A percentile compares a stretch with the other conserved stretches of the same genome.
Conservation (phyloP, 2,888 invertebrate species). For the Bombylius major region DNA sequence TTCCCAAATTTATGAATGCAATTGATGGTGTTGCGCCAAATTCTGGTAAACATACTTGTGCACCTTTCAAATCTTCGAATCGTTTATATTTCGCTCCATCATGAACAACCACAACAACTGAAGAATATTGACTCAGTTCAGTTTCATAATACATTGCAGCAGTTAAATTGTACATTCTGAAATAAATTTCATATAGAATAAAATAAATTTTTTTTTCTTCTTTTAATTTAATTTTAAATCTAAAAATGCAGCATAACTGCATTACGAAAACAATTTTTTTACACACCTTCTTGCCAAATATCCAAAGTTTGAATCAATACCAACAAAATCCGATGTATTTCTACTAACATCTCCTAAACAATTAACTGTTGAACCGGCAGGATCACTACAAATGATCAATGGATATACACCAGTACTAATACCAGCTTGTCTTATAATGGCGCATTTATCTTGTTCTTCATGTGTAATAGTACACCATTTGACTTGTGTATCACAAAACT, state of each 20-base stretch:
- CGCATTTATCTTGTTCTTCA: constrained; percentile 46
- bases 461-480: constrained; percentile 49
- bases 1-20: constrained; percentile 45
- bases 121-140: constrained; percentile 35
- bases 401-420: constrained; percentile 48
- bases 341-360: constrained; percentile 44
- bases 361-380: constrained; percentile 36
- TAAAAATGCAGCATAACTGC: too few species aligned
- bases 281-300: constrained; percentile 49
- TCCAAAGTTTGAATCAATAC: constrained; percentile 50
- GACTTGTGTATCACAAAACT: constrained; percentile 20
- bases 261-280: background rate
- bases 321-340: constrained; percentile 43
- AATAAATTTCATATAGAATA: constrained; percentile 10
- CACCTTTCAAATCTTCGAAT: constrained; percentile 43
- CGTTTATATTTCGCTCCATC: constrained; percentile 34
- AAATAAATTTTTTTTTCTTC: background rate
- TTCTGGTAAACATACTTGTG: constrained; percentile 52
- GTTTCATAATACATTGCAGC: constrained; percentile 49
- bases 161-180: constrained; percentile 44
- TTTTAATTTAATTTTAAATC: background rate
- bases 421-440: constrained; percentile 44
- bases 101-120: constrained; percentile 44
- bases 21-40: constrained; percentile 53
- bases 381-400: constrained; percentile 39